Evolutionary conservation across 1,140 invertebrate species (phyloP), one percentile per base, ranked within the genome.

Genomic region (Bombus haemorrhoidalis): DNA sequence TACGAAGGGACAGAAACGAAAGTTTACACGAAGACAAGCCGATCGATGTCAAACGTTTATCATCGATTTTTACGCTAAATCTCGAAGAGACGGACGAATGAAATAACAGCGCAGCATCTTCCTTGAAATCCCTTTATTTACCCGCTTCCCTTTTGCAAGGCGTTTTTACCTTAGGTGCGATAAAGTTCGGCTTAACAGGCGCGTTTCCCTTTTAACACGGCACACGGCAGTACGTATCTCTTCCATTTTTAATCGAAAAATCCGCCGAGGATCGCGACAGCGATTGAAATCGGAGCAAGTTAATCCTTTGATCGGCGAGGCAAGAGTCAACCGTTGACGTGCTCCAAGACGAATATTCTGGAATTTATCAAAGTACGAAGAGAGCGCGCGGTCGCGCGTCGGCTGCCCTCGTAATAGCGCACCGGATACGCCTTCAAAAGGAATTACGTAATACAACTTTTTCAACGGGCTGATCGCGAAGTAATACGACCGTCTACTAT

Each of bases 361-460:
- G 86, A 90, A 83, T 91, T 91, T 89, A 92, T 92, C 91, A 92
- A 94, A 93, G 91, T 92, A 93, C 89, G 87, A 93, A 71, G 81
- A 87, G 81, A 88, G 75, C 39, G 84, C 62, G 47, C 28, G 59
- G 62, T 28, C 43, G 32, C n/a, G 64, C 43, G 75, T 57, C 75
- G 90, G 90, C 71, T 87, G 85, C 86, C 82, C 77, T 93, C 94
- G 22, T 53, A 94, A 94, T 95, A 93, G 94, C 86, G 90, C 92
- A 92, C 86, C 90, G 90, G 94, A 95, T 95, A 94, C 88, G 92
- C 91, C 93, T 94, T 95, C 93, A 94, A 95, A 95, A 94, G 93
- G 81, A 92, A 93, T 94, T 94, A 94, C 90, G 91, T 94, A 92
- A 94, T 94, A 89, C 89, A 91, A 93, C 91, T 93, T 94, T 91